Percentiles rank a stretch among this genome's conserved stretches.
Conservation (phyloP, 2,797 vertebrate genomes). For the Ptychobarbus kaznakovi region DNA sequence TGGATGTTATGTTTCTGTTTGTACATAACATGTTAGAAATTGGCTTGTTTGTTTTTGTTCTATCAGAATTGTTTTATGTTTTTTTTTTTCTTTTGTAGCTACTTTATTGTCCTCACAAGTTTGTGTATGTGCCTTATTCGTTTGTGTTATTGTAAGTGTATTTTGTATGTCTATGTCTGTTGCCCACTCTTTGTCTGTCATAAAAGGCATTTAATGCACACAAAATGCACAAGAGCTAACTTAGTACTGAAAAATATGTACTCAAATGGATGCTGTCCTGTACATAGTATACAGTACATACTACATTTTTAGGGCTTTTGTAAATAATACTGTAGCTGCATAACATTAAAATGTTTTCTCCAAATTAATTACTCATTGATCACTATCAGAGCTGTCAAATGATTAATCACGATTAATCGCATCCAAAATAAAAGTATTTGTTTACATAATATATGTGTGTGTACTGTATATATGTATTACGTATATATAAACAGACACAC, state of each 20-base stretch:
- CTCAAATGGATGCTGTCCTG: conserved; percentile 42
- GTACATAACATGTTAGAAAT: conserved; percentile 19
- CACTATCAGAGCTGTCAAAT: neutral
- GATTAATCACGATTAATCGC: too few relatives aligned
- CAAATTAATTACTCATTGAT: neutral
- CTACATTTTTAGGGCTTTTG: conserved; percentile 8
- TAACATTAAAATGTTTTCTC: neutral
- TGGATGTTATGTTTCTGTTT: conserved; percentile 27
- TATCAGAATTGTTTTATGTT: conserved; percentile 63
- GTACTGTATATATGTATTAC: too few relatives aligned
- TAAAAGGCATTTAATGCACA: conserved; percentile 15
- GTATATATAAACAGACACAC: too few relatives aligned
- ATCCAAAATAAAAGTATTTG: too few relatives aligned
- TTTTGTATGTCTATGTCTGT: conserved; percentile 52
- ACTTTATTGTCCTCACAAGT: conserved; percentile 42
- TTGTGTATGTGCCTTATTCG: conserved; percentile 50
- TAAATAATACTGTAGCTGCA: neutral
- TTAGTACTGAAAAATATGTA: conserved; percentile 40
- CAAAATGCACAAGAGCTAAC: conserved; percentile 28
- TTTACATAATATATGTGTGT: too few relatives aligned
- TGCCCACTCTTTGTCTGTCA: conserved; percentile 37
- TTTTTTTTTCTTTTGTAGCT: conserved; percentile 62
- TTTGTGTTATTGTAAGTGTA: conserved; percentile 53
- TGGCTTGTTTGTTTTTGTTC: conserved; percentile 24
- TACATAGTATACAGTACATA: conserved; percentile 56